A percentile compares a stretch with the other conserved stretches of the same genome.
Conservation (phyloP, 2,888 invertebrate species). For the Gryllus longicercus region DNA sequence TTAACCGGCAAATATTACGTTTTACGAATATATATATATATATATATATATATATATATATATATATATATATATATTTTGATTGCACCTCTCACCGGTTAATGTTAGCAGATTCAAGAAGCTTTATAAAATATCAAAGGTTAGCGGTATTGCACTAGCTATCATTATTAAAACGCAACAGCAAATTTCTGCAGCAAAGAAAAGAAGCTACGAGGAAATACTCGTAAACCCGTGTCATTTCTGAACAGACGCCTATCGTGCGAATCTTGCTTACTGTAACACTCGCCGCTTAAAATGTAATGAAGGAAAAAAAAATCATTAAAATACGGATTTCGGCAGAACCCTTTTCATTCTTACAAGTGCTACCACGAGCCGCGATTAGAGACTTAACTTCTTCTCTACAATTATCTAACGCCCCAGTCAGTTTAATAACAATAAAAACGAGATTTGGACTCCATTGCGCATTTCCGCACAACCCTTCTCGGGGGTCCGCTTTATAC, state of each 20-base stretch:
- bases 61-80: no score
- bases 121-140: no score
- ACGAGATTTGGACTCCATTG: constrained; percentile 17
- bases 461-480: not conserved
- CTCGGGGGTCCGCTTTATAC: not conserved
- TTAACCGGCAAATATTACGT: no score
- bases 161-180: no score
- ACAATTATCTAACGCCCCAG: constrained; percentile 17
- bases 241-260: not conserved
- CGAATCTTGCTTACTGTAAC: constrained; percentile 4
- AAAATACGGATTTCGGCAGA: not conserved
- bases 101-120: no score
- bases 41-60: no score
- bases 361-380: not conserved
- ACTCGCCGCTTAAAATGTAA: not conserved
- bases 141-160: no score
- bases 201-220: not conserved
- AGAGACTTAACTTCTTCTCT: constrained; percentile 1
- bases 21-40: no score
- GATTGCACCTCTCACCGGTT: no score
- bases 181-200: no score
- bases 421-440: constrained; percentile 17
- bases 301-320: constrained; percentile 6
- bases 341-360: constrained; percentile 3
- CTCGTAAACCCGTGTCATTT: not conserved